A percentile compares a stretch with the other conserved stretches of the same genome.
Evolutionary conservation across 1,140 invertebrate species (phyloP).

Genomic region (Stenopsyche tienmushanensis): DNA sequence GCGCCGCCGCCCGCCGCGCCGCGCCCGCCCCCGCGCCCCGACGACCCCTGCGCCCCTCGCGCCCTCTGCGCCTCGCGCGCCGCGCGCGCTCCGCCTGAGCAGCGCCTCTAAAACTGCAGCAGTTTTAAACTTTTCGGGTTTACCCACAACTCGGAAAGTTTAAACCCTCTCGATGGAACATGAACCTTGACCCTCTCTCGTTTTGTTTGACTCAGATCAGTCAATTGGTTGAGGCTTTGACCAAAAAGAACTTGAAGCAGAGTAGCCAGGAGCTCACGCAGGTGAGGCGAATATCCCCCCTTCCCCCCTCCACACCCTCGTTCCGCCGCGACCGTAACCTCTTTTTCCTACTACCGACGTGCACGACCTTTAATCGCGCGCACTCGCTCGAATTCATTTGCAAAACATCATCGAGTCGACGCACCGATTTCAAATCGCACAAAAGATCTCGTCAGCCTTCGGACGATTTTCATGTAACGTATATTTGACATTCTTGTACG

Average conservation of each 20-base stretch:
- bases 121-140: conserved; percentile 33
- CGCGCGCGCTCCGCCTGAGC: conserved; percentile 5
- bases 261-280: conserved; percentile 69
- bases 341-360: no score
- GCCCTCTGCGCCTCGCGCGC: background rate
- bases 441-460: no score
- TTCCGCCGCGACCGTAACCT: no score
- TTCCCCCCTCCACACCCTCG: conserved; percentile 41
- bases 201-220: conserved; percentile 97
- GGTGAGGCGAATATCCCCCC: conserved; percentile 42
- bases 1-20: background rate
- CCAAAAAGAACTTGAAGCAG: conserved; percentile 92
- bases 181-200: conserved; percentile 97
- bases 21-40: background rate
- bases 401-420: no score
- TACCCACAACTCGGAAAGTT: conserved; percentile 36
- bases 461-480: no score
- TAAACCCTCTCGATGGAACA: conserved; percentile 72
- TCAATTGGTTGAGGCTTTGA: conserved; percentile 93
- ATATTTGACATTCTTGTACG: no score
- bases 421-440: no score
- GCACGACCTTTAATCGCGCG: no score
- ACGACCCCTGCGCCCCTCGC: background rate
- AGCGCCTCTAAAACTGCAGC: conserved; percentile 7
- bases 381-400: no score